A percentile compares a stretch with the other conserved stretches of the same genome.
Evolutionary conservation across 2,113 vertebrate genomes (phyloP).

Genomic region (Sialia sialis): DNA sequence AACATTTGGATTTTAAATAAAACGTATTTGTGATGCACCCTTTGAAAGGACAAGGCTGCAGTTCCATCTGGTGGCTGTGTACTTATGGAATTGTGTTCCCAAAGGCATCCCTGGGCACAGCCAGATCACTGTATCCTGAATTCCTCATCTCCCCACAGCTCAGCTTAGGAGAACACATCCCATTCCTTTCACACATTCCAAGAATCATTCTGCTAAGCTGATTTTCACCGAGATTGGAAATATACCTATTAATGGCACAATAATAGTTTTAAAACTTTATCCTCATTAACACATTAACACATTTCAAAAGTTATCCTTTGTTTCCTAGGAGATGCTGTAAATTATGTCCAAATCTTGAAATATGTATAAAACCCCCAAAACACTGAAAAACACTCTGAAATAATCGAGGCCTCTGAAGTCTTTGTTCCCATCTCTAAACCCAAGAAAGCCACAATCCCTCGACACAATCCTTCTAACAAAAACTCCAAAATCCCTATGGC

Average conservation of each 20-base stretch:
- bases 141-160: not conserved
- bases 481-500: not conserved
- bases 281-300: too few relatives aligned
- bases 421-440: not conserved
- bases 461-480: not conserved
- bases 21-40: not conserved
- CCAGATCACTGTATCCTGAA: not conserved
- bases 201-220: not conserved
- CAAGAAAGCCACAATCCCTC: not conserved
- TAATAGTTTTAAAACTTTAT: not conserved
- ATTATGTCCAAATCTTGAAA: not conserved
- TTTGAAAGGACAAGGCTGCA: not conserved
- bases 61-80: not conserved
- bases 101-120: not conserved
- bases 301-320: not conserved
- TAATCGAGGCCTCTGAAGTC: not conserved
- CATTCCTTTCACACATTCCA: not conserved
- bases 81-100: not conserved
- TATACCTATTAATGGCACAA: not conserved
- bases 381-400: not conserved
- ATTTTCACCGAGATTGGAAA: not conserved
- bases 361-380: accelerated
- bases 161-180: not conserved
- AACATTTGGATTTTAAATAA: not conserved
- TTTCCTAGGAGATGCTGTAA: not conserved